Evolutionary conservation across 1,140 invertebrate genomes (phyloP).

Genomic region (Trachymyrmex cornetzi): DNA sequence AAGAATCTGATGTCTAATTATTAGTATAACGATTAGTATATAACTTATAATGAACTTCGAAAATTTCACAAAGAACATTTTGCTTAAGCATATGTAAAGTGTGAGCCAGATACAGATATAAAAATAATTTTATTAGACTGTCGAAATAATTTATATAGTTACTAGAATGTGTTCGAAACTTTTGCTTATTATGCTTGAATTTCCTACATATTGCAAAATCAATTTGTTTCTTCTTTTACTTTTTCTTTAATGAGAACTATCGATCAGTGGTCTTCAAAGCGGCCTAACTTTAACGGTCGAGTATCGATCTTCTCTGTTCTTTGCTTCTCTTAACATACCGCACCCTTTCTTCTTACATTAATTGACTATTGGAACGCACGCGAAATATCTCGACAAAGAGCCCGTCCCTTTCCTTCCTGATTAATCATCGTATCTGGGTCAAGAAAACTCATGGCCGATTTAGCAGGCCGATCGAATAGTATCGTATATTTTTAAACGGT

Average conservation of each 20-base stretch:
- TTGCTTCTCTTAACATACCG: not conserved
- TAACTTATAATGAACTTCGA: not conserved
- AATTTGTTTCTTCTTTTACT: not conserved
- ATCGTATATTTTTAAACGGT: conserved; percentile 69
- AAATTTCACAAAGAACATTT: not conserved
- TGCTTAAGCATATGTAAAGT: too few species aligned
- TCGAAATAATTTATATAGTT: too few species aligned
- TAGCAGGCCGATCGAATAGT: conserved; percentile 54
- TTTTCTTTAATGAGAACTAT: not conserved
- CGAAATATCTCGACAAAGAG: conserved; percentile 25
- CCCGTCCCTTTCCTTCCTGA: not conserved
- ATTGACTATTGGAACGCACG: conserved; percentile 5
- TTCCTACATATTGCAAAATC: not conserved
- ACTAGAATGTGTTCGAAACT: too few species aligned
- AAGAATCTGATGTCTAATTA: too few species aligned
- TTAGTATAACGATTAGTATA: not conserved
- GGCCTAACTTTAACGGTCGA: not conserved
- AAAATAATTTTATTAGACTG: too few species aligned
- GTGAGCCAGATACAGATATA: too few species aligned
- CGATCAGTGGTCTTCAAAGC: not conserved
- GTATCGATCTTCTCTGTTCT: conserved; percentile 27
- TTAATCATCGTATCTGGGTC: conserved; percentile 59
- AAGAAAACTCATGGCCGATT: conserved; percentile 64
- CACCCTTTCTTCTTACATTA: conserved; percentile 49
- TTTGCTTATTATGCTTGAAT: too few species aligned